A percentile compares a stretch with the other conserved stretches of the same genome.
phyloP scores from a whole-genome alignment of 2,888 invertebrate genomes.

The Melieria crassipennis region DNA sequence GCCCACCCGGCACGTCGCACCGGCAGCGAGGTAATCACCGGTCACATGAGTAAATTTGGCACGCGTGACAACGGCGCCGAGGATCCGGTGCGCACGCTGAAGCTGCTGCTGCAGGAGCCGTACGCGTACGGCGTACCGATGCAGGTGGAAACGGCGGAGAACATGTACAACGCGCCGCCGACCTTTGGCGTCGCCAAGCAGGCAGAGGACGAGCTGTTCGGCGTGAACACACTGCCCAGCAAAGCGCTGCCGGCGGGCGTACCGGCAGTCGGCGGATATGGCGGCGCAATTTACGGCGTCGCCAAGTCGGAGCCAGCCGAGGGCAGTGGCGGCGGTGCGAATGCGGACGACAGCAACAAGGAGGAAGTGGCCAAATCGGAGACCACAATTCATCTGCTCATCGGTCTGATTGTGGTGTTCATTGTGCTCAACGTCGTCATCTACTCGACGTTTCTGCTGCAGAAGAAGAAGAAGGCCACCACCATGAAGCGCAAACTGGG shows the following conservation, averaged over 20 bases:
- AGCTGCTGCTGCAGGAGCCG: constrained; percentile 60
- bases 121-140: constrained; percentile 31
- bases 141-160: constrained; percentile 53
- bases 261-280: neutral
- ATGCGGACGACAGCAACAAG: constrained; percentile 39
- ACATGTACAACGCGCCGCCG: constrained; percentile 65
- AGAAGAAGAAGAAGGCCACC: constrained; percentile 57
- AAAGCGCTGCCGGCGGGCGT: constrained; percentile 10
- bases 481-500: constrained; percentile 59
- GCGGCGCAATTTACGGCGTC: constrained; percentile 35
- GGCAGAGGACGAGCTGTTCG: constrained; percentile 30
- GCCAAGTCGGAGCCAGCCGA: constrained; percentile 27
- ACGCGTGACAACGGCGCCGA: constrained; percentile 60
- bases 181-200: constrained; percentile 50
- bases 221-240: constrained; percentile 24
- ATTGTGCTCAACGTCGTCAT: constrained; percentile 74
- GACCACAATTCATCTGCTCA: constrained; percentile 72
- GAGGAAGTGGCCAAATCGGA: constrained; percentile 69
- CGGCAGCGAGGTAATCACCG: constrained; percentile 57
- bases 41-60: constrained; percentile 65
- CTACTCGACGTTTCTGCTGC: constrained; percentile 60
- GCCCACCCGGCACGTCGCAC: neutral
- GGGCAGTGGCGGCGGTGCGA: constrained; percentile 20
- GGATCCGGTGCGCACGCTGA: constrained; percentile 62
- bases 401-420: constrained; percentile 76